phyloP scores from a whole-genome alignment of 2,888 invertebrate species.

The Tinea trinotella region DNA sequence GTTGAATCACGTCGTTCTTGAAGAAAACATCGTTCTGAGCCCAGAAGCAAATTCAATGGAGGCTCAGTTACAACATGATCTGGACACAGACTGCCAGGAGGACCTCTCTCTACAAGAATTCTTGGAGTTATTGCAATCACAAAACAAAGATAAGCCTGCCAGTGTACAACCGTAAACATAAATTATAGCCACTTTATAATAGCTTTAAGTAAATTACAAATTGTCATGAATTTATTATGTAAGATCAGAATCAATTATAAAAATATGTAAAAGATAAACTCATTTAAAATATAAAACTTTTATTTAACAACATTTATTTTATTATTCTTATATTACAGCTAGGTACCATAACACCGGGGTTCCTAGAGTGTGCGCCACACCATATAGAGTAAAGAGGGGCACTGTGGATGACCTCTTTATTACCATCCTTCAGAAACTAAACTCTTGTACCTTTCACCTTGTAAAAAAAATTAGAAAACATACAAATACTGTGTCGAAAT shows the following conservation, averaged over 20 bases:
- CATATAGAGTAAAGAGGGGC: too few species aligned
- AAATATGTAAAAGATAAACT: constrained; percentile 14
- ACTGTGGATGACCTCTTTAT: too few species aligned
- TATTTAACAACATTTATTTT: not conserved
- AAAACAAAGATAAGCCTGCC: constrained; percentile 52
- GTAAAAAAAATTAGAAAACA: too few species aligned
- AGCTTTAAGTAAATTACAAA: constrained; percentile 33
- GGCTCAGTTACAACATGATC: constrained; percentile 62
- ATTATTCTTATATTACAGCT: too few species aligned
- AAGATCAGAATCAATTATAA: constrained; percentile 34
- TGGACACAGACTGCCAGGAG: constrained; percentile 67
- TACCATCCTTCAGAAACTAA: too few species aligned
- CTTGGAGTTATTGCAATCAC: constrained; percentile 59
- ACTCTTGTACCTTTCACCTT: too few species aligned
- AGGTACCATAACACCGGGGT: too few species aligned
- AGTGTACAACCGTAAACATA: constrained; percentile 44
- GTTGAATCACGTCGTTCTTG: constrained; percentile 62
- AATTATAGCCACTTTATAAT: constrained; percentile 26
- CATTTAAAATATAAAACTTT: not conserved
- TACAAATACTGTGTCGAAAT: too few species aligned
- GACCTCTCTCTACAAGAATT: constrained; percentile 66
- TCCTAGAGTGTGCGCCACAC: too few species aligned
- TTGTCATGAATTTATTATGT: constrained; percentile 52
- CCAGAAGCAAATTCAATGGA: constrained; percentile 65
- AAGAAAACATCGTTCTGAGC: constrained; percentile 64